Percentiles rank a stretch among this genome's conserved stretches.
These are phyloP conservation scores for Unio delphinus DNA, from an alignment of 2,888 invertebrate species.

Conservation along the genomic window DNA sequence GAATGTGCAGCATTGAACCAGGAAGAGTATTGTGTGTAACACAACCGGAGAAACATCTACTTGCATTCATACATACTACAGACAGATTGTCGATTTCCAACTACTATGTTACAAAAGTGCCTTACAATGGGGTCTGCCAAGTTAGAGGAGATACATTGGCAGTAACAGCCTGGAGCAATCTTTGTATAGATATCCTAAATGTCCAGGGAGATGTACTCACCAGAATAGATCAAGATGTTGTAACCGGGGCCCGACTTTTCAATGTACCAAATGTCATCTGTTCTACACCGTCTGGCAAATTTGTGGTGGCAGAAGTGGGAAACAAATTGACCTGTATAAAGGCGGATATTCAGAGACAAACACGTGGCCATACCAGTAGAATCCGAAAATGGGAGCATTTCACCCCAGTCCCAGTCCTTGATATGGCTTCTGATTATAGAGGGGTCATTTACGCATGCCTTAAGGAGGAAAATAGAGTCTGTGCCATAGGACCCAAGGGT, in stretches of 20 bases:
- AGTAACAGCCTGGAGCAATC: constrained; percentile 5
- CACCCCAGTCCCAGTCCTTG: constrained; percentile 2
- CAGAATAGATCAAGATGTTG: not conserved
- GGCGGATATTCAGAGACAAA: not conserved
- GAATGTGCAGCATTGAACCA: not conserved
- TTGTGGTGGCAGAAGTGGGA: constrained; percentile 6
- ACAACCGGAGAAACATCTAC: constrained; percentile 7
- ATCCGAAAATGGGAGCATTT: constrained; percentile 2
- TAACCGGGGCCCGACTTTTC: not conserved
- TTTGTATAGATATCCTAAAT: constrained; percentile 4
- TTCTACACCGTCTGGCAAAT: not conserved
- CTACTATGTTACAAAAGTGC: not conserved
- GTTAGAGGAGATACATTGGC: constrained; percentile 2
- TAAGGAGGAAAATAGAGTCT: constrained; percentile 3
- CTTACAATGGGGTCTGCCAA: constrained; percentile 6
- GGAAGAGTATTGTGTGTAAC: constrained; percentile 2
- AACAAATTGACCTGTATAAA: not conserved
- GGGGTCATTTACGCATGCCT: constrained; percentile 8
- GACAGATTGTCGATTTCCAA: not conserved
- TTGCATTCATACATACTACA: constrained; percentile 4
- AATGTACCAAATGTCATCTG: constrained; percentile 7
- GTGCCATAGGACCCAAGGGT: not conserved
- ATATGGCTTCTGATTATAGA: constrained; percentile 1
- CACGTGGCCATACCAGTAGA: not conserved
- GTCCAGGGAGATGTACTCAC: constrained; percentile 3